Percentiles rank a stretch among this genome's conserved stretches.
Conservation (phyloP, 2,113 vertebrate genomes). For the Puntigrus tetrazona region DNA sequence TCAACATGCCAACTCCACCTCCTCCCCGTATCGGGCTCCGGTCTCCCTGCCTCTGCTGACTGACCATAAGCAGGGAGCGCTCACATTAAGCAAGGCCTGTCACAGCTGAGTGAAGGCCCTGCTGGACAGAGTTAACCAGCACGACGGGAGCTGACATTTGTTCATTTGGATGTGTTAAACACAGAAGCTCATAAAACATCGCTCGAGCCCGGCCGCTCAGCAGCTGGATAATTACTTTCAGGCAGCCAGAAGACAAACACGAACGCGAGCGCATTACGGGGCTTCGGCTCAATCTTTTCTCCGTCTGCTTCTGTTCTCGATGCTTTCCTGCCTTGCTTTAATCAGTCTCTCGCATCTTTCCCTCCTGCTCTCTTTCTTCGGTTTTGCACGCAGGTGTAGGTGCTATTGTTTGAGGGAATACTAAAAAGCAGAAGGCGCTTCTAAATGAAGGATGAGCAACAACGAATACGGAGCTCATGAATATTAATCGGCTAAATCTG, state of each 20-base stretch:
- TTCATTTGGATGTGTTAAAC: constrained; percentile 71
- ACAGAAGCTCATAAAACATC: constrained; percentile 68
- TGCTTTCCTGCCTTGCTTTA: constrained; percentile 32
- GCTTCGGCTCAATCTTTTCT: constrained; percentile 46
- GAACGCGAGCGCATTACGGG: constrained; percentile 52
- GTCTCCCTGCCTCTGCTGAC: constrained; percentile 26
- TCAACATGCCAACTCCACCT: constrained; percentile 38
- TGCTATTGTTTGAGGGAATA: constrained; percentile 57
- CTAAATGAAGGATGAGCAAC: constrained; percentile 46
- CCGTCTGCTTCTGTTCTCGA: neutral
- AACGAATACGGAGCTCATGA: neutral
- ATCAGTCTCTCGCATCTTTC: constrained; percentile 23
- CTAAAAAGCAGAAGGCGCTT: constrained; percentile 59
- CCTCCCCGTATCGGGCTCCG: constrained; percentile 11
- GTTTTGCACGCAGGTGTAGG: constrained; percentile 63
- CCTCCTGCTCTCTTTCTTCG: constrained; percentile 55
- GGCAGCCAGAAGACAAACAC: constrained; percentile 75
- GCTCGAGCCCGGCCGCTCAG: constrained; percentile 70
- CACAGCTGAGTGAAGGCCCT: constrained; percentile 38
- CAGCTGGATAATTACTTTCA: constrained; percentile 75
- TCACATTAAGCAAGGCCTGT: constrained; percentile 38
- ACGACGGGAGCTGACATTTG: constrained; percentile 60
- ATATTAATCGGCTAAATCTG: neutral
- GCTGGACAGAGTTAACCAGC: constrained; percentile 58
- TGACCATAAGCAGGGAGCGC: constrained; percentile 6